Evolutionary conservation across 2,888 invertebrate species (phyloP).

Genomic region (Pseudanteris insignis): DNA sequence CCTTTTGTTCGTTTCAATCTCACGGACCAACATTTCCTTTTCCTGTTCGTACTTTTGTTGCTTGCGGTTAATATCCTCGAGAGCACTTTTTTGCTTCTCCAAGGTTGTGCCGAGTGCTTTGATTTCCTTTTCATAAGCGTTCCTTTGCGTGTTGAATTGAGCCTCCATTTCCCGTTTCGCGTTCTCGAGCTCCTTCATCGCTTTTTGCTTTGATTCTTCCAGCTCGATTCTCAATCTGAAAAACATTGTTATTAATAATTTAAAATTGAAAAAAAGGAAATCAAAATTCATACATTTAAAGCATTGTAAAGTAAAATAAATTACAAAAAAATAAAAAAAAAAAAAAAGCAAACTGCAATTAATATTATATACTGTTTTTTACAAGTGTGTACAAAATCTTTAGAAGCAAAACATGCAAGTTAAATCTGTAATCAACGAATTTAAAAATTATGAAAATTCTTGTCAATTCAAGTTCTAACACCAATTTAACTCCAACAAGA

Average conservation of each 20-base stretch:
- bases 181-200: slow-evolving; percentile 61
- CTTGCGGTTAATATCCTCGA: slow-evolving; percentile 58
- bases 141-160: slow-evolving; percentile 60
- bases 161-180: slow-evolving; percentile 60
- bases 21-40: slow-evolving; percentile 61
- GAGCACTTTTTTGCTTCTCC: slow-evolving; percentile 60
- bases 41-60: slow-evolving; percentile 60
- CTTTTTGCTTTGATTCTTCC: slow-evolving; percentile 63
- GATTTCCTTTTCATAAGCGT: slow-evolving; percentile 61
- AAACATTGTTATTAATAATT: slow-evolving; percentile 4
- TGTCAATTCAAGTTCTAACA: too few relatives aligned
- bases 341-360: too few relatives aligned
- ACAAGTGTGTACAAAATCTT: too few relatives aligned
- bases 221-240: slow-evolving; percentile 60
- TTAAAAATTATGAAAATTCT: too few relatives aligned
- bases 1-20: slow-evolving; percentile 67
- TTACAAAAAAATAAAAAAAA: too few relatives aligned
- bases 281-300: neutral
- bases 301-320: too few relatives aligned
- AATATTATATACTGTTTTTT: too few relatives aligned
- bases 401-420: too few relatives aligned
- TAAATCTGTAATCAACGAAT: too few relatives aligned
- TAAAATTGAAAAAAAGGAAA: too few relatives aligned
- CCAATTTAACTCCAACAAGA: too few relatives aligned
- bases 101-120: slow-evolving; percentile 57